These are phyloP conservation scores for Limulus polyphemus DNA, from an alignment of 2,888 invertebrate genomes.

Conservation along the genomic window DNA sequence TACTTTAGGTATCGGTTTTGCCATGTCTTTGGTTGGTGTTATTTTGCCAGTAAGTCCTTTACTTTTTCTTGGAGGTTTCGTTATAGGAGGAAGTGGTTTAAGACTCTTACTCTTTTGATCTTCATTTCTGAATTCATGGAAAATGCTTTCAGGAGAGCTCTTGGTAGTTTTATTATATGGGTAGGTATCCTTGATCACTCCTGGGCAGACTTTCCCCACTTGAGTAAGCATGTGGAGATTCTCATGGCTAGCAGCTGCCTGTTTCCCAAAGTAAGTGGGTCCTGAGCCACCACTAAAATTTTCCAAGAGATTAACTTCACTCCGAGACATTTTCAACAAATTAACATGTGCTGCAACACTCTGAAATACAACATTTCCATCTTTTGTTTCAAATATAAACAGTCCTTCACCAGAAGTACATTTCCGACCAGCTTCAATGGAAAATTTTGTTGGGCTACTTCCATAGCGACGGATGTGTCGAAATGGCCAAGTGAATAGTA, in stretches of 20 bases:
- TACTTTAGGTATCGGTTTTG: not conserved
- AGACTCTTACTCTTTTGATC: too few species aligned
- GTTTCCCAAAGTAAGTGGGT: too few species aligned
- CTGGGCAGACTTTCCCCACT: not conserved
- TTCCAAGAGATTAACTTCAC: not conserved
- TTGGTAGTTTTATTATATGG: not conserved
- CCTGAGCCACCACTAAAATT: not conserved
- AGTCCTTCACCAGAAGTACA: slow-evolving; percentile 32
- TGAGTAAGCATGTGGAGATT: not conserved
- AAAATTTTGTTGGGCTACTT: slow-evolving; percentile 27
- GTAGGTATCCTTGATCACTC: not conserved
- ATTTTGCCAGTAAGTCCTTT: not conserved
- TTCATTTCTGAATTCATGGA: not conserved
- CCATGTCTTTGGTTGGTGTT: not conserved
- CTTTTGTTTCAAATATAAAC: slow-evolving; percentile 23
- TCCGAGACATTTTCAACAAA: slow-evolving; percentile 7
- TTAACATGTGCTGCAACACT: slow-evolving; percentile 11
- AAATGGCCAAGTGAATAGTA: slow-evolving; percentile 30
- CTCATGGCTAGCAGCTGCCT: too few species aligned
- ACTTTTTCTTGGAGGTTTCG: slow-evolving; percentile 18
- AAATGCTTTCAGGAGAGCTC: not conserved
- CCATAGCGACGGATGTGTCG: slow-evolving; percentile 32
- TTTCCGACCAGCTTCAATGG: slow-evolving; percentile 33
- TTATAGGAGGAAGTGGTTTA: slow-evolving; percentile 7
- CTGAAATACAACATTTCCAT: slow-evolving; percentile 11